phyloP scores from a whole-genome alignment of 2,113 vertebrate species.

The Prunella himalayana region DNA sequence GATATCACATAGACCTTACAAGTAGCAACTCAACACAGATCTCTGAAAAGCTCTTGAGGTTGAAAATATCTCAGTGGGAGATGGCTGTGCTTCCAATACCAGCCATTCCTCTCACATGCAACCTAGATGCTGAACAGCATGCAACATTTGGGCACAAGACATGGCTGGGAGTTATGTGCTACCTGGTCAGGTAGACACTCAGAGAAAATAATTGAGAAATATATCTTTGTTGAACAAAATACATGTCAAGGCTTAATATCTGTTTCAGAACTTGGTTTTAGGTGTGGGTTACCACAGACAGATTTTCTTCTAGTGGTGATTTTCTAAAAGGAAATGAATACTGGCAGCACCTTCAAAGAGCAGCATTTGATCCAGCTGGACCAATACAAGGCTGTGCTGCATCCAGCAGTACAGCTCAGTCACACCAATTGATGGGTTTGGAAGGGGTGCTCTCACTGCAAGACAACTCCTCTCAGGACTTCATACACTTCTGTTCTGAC shows the following conservation, averaged over 20 bases:
- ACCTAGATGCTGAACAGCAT: background rate
- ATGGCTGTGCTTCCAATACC: background rate
- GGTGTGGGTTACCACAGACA: background rate
- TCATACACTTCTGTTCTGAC: background rate
- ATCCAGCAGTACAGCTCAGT: background rate
- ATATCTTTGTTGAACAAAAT: background rate
- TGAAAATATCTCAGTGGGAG: background rate
- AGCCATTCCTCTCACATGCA: background rate
- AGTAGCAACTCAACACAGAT: background rate
- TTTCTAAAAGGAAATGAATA: conserved; percentile 2
- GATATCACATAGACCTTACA: background rate
- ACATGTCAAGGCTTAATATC: background rate
- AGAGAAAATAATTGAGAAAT: background rate
- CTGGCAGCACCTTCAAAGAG: conserved; percentile 1
- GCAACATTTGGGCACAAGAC: background rate
- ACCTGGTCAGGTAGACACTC: background rate
- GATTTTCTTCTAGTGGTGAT: background rate
- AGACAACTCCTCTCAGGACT: background rate
- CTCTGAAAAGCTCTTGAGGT: background rate
- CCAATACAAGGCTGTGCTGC: background rate
- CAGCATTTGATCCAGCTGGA: background rate
- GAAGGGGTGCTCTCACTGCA: background rate
- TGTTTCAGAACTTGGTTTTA: background rate
- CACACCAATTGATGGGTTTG: background rate
- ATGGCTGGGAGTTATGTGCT: background rate